Conservation (phyloP, 2,888 invertebrate genomes). For the Serripes groenlandicus region DNA sequence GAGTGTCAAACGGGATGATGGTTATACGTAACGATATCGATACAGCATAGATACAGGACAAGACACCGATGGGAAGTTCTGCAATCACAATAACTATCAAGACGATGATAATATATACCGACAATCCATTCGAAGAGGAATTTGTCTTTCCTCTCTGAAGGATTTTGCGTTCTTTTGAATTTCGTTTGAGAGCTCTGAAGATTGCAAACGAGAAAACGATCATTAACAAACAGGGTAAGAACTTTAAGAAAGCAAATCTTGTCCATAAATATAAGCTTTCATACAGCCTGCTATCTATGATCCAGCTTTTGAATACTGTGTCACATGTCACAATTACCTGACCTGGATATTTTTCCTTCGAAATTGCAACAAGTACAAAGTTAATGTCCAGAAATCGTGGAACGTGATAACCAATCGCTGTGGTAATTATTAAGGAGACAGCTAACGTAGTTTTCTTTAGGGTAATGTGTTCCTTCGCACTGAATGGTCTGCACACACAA, state of each 20-base stretch:
- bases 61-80: not conserved
- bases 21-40: not conserved
- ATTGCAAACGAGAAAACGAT: not conserved
- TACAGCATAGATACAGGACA: not conserved
- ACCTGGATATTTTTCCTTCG: not conserved
- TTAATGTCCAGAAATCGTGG: not conserved
- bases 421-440: not conserved
- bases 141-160: not conserved
- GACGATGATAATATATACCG: not conserved
- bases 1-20: not conserved
- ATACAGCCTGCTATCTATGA: not conserved
- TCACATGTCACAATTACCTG: not conserved
- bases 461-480: not conserved
- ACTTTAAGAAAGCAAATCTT: not conserved
- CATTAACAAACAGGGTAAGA: not conserved
- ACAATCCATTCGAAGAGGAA: not conserved
- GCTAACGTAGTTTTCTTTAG: not conserved
- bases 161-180: not conserved
- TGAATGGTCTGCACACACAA: not conserved
- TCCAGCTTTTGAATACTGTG: not conserved
- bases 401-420: not conserved
- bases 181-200: not conserved
- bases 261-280: conserved; percentile 14
- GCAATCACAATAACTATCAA: not conserved
- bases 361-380: not conserved